Percentiles rank a stretch among this genome's conserved stretches.
Conservation (phyloP, 2,113 vertebrate species). For the Chelonoidis abingdonii region DNA sequence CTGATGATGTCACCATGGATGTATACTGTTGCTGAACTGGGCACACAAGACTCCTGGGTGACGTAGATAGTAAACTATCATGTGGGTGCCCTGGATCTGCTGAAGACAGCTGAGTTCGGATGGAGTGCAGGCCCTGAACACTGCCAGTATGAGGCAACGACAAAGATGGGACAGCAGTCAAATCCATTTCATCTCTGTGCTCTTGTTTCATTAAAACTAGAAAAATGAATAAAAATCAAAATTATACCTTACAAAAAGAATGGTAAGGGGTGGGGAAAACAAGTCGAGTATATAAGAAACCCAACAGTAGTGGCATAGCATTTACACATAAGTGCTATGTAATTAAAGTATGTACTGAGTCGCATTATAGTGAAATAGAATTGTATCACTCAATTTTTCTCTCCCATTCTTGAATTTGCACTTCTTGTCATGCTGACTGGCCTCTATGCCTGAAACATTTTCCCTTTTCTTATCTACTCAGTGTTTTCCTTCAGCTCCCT, state of each 20-base stretch:
- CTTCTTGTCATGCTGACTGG: background rate
- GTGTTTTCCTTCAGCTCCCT: background rate
- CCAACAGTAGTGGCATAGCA: too few relatives aligned
- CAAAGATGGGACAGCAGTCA: conserved; percentile 84
- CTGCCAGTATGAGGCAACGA: conserved; percentile 82
- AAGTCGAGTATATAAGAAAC: too few relatives aligned
- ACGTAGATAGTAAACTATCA: conserved; percentile 87
- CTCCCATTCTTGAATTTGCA: background rate
- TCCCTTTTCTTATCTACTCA: background rate
- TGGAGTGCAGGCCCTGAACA: conserved; percentile 76
- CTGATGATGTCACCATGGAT: conserved; percentile 87
- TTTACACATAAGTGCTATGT: too few relatives aligned
- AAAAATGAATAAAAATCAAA: conserved; percentile 38
- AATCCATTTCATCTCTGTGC: conserved; percentile 92
- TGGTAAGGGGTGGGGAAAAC: too few relatives aligned
- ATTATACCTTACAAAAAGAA: conserved; percentile 1
- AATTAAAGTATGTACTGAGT: too few relatives aligned
- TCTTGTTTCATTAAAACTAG: conserved; percentile 96
- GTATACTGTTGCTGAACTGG: conserved; percentile 86
- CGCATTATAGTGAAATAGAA: too few relatives aligned
- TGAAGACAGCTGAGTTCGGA: conserved; percentile 89
- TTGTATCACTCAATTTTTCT: background rate
- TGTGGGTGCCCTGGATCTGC: conserved; percentile 88
- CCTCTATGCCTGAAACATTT: background rate
- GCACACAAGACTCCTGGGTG: conserved; percentile 87